phyloP scores from a whole-genome alignment of 2,113 vertebrate genomes.

The Excalfactoria chinensis region DNA sequence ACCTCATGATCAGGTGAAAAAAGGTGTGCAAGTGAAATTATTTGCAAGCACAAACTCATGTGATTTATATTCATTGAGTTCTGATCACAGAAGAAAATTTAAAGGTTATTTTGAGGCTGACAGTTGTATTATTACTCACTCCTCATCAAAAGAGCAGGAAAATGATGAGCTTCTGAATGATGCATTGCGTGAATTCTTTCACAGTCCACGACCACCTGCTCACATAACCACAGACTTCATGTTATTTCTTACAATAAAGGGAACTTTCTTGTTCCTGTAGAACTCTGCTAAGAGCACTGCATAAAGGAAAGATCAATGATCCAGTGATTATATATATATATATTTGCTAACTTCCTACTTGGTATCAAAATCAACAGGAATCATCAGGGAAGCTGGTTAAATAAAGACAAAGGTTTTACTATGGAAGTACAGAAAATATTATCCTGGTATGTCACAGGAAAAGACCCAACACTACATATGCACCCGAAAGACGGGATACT shows the following conservation, averaged over 20 bases:
- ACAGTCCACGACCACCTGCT: not conserved
- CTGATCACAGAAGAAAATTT: not conserved
- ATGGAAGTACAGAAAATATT: not conserved
- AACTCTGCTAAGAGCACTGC: not conserved
- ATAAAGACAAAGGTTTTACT: not conserved
- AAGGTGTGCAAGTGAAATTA: not conserved
- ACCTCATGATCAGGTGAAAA: not conserved
- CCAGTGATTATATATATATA: too few species aligned
- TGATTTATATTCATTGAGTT: not conserved
- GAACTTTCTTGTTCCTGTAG: not conserved
- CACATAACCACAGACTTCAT: not conserved
- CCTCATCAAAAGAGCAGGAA: not conserved
- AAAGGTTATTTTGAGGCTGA: not conserved
- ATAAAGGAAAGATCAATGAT: not conserved
- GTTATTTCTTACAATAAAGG: not conserved
- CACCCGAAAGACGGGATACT: not conserved
- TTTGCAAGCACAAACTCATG: not conserved
- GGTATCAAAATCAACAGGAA: not conserved
- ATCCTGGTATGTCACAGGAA: not conserved
- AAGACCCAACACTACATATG: not conserved
- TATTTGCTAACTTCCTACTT: not conserved
- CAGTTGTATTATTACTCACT: not conserved
- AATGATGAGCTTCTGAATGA: not conserved
- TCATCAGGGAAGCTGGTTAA: not conserved
- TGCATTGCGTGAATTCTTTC: not conserved